phyloP scores from a whole-genome alignment of 2,113 vertebrate genomes.

The Myiopsitta monachus region DNA sequence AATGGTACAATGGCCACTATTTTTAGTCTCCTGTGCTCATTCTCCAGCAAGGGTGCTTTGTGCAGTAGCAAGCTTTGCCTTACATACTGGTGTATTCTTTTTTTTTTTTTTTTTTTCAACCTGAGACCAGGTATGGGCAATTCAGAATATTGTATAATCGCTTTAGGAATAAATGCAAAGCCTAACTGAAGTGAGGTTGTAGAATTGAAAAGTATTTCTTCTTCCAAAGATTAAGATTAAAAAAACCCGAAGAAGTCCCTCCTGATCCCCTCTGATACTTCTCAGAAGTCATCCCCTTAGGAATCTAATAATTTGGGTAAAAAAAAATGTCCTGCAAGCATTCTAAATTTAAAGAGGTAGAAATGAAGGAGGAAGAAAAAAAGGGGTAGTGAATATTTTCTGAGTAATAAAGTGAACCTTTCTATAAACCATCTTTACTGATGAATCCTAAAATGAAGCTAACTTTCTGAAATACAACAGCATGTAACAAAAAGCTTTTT shows the following conservation, averaged over 20 bases:
- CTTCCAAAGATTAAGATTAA: neutral
- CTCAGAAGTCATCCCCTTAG: neutral
- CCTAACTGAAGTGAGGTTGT: neutral
- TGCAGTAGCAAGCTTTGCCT: neutral
- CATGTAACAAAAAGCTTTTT: constrained; percentile 69
- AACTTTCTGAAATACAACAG: constrained; percentile 12
- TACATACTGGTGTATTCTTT: neutral
- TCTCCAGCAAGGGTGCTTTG: neutral
- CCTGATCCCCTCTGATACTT: neutral
- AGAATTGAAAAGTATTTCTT: neutral
- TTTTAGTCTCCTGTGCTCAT: neutral
- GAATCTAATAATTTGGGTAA: neutral
- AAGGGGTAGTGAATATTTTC: neutral
- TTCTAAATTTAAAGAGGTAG: neutral
- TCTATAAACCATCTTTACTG: neutral
- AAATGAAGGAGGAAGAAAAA: neutral
- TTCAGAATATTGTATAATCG: neutral
- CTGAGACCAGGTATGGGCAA: no score
- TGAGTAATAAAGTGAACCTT: neutral
- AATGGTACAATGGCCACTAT: neutral
- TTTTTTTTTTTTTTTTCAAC: neutral
- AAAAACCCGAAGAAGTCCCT: accelerated
- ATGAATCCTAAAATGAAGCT: neutral
- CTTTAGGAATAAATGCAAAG: neutral
- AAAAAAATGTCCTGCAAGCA: neutral